Base-by-base conservation (phyloP, 2,113 vertebrate species). In the Myotis davidii region DNA sequence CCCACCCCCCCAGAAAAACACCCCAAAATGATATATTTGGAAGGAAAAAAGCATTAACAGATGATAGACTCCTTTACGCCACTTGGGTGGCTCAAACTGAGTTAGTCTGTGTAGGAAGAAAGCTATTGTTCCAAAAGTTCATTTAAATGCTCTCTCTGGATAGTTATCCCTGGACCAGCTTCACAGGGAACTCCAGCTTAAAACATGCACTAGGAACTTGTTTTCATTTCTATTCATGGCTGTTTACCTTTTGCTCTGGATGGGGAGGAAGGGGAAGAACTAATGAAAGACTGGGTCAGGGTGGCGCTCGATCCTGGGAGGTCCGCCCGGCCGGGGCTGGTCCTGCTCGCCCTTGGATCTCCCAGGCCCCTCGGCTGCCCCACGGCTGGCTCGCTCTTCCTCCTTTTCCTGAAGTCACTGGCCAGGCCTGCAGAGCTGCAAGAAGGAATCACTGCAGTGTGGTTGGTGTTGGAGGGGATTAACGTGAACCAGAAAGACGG, bases 301-400 rank as follows among this genome's bases (percentile, higher is more conserved):
- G 98, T 98, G 97, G 97, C 34, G 18, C 98, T 98, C 3, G 98
- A 91, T 98, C 98, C 98, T 67, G 98, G 98, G 50, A 97, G 91
- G 96, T 99, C 99, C 12, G 97, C 97, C 10, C 96, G 97, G 74
- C 98, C 98, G 2, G 98, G 98, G 81, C 98, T 98, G 1, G 96
- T 91, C 56, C 97, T 98, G 97, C 97, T 98, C 39, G 97, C 97
- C 10, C 98, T 98, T 79, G 98, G 99, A 0, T 99, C 98, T 1
- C 98, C 98, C 88, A 97, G 97, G 3, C 91, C 92, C 74, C 98
- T 98, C 20, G 98, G 98, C 32, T 99, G 99, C 74, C 98, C 99
- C 42, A 99, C 99, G 0, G 99, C 98, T 9, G 99, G 99, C 97
- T 99, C 99, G 0, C 99, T 99, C 99, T 99, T 99, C 99, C 99